Evolutionary conservation across 2,888 invertebrate species (phyloP).

Genomic region (Drosophila koepferae): DNA sequence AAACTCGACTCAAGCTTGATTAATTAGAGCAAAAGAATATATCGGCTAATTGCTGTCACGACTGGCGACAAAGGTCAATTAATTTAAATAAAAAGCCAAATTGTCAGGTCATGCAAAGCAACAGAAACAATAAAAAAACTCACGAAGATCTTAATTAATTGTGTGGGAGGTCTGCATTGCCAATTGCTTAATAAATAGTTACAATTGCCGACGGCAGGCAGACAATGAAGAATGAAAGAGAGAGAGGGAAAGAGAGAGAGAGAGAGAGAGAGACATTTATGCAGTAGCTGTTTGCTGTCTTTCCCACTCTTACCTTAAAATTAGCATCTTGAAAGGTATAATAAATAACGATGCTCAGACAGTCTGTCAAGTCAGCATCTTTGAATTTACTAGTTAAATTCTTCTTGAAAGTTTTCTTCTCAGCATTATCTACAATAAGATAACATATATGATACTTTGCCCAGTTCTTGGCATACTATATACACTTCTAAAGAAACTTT

Average conservation of each 20-base stretch:
- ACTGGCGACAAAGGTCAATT: slow-evolving; percentile 73
- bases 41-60: slow-evolving; percentile 75
- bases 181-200: slow-evolving; percentile 38
- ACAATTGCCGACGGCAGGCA: neutral
- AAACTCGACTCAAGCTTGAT: slow-evolving; percentile 47
- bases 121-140: slow-evolving; percentile 15
- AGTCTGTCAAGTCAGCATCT: neutral
- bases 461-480: neutral
- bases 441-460: neutral
- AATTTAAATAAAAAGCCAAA: slow-evolving; percentile 77
- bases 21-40: slow-evolving; percentile 63
- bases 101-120: slow-evolving; percentile 53
- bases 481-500: neutral
- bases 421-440: neutral
- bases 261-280: neutral
- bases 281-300: neutral
- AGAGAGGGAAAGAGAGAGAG: neutral
- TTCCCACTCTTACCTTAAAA: neutral
- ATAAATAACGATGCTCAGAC: neutral
- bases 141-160: slow-evolving; percentile 48
- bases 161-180: slow-evolving; percentile 53
- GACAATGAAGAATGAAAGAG: neutral
- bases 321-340: neutral
- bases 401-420: neutral
- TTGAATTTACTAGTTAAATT: neutral